Evolutionary conservation across 37 sponge, comb jelly and placozoan genomes (phyloP), one percentile per base, ranked within the genome.

Genomic region (Dysidea cf. avara): DNA sequence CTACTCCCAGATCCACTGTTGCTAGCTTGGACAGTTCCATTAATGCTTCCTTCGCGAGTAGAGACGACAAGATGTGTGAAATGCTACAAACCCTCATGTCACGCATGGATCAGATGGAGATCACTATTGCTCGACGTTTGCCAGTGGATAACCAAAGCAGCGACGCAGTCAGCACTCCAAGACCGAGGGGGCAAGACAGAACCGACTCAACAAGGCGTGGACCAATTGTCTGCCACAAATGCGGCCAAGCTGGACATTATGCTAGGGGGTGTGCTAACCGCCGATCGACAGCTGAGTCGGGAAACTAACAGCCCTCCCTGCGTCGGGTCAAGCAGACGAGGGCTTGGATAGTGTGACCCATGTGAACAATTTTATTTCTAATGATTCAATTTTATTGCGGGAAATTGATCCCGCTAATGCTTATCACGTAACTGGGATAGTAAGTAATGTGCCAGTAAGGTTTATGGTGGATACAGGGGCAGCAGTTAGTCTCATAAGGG

Each of bases 381-480:
- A 56, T 56, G 14, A 13, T 56, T 26, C 57, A 14, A 24, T 5
- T 20, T 2, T 3, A 18, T 2, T 12, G 3, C 1, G 33, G 25
- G 21, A 28, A 16, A 17, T 68, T 20, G 40, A 33, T 34, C 65
- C 74, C 20, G 57, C 68, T 26, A 49, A 35, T 11, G 48, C 52
- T 11, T 58, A 46, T 37, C 20, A 22, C 13, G 18, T 74, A 14
- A 20, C 56, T 16, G 56, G 55, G 16, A 25, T 17, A n/a, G 58
- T 81, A 0, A 52, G 39, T 25, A 65, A 74, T 30, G 56, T 39
- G 14, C 22, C 40, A 33, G 30, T 65, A 14, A 56, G 56, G 20
- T 53, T 74, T 3, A 29, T 82, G 56, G 46, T 67, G 34, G 83
- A 83, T 34, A 83, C 77, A 28, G 76, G 83, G 16, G 82, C 82